phyloP scores from a whole-genome alignment of 2,113 vertebrate genomes.

The Cygnus buccinator region DNA sequence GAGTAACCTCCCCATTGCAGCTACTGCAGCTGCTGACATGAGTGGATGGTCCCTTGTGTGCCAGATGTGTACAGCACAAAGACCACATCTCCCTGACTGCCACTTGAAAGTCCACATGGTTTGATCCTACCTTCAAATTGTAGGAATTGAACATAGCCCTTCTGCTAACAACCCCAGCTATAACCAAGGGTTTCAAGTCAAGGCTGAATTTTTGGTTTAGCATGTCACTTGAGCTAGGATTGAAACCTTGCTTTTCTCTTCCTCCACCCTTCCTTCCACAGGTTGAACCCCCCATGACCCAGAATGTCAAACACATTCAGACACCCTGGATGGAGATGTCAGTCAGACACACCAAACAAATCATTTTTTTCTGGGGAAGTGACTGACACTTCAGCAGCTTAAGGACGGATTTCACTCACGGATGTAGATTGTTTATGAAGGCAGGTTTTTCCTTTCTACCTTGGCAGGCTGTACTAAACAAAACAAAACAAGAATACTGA shows the following conservation, averaged over 20 bases:
- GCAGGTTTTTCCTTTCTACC: neutral
- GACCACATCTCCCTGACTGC: neutral
- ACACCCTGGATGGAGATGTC: neutral
- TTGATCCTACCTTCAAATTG: neutral
- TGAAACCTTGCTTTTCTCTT: neutral
- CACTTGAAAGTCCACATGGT: neutral
- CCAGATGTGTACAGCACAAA: neutral
- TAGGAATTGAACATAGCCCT: neutral
- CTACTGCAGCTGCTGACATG: neutral
- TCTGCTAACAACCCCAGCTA: neutral
- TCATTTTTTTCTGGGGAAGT: neutral
- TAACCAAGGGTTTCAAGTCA: neutral
- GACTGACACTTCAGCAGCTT: neutral
- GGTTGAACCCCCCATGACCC: neutral
- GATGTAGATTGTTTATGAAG: neutral
- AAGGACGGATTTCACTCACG: neutral
- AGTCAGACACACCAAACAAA: neutral
- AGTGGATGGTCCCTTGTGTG: neutral
- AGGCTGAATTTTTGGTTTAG: neutral
- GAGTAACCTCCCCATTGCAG: neutral
- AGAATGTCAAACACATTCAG: neutral
- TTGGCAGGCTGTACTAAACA: neutral
- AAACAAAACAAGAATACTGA: neutral
- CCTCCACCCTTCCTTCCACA: neutral
- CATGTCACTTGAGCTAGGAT: rapidly evolving